Evolutionary conservation across 2,888 invertebrate genomes (phyloP), one percentile per base, ranked within the genome.

Genomic region (Lasioglossum malachurum): DNA sequence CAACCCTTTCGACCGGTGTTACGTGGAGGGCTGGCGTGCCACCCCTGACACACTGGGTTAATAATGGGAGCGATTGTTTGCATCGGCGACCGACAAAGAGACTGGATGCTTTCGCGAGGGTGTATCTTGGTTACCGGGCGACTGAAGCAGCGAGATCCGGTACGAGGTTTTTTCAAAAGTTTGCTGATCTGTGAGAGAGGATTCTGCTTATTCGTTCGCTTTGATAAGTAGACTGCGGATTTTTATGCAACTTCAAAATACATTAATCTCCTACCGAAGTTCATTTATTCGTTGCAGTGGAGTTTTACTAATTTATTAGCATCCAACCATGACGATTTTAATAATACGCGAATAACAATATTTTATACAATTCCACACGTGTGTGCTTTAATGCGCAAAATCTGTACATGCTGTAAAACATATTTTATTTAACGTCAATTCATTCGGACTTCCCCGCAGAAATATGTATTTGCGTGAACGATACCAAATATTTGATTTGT

Each of bases 61-160:
- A 84, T 84, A 77, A 53, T 53, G 77, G 27, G 44, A 77, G 82
- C 83, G 60, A 77, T 77, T 44, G 72, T 82, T 83, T 83, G 82
- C 49, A 53, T 53, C 53, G 53, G 3, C 53, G 23, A 3, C 10
- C 23, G 53, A 53, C 53, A 53, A 23, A 53, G 53, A n/a, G 53
- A 53, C 23, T 53, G 23, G 53, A 19, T n/a, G 53, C 23, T 23
- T 53, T 53, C 23, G 53, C 53, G 23, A 53, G 53, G 53, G 53
- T n/a, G 53, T 53, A 53, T 53, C 53, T 53, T 53, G 53, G 53
- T 53, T 53, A 53, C 53, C 53, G 53, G 53, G 10, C 23, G 53
- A 53, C 53, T 23, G 53, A 53, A 23, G 10, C 23, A 10, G 23
- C 8, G 53, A 53, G 8, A 53, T 53, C 53, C 10, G 53, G 53